phyloP scores from a whole-genome alignment of 2,113 vertebrate species.

The Ranitomeya imitator region DNA sequence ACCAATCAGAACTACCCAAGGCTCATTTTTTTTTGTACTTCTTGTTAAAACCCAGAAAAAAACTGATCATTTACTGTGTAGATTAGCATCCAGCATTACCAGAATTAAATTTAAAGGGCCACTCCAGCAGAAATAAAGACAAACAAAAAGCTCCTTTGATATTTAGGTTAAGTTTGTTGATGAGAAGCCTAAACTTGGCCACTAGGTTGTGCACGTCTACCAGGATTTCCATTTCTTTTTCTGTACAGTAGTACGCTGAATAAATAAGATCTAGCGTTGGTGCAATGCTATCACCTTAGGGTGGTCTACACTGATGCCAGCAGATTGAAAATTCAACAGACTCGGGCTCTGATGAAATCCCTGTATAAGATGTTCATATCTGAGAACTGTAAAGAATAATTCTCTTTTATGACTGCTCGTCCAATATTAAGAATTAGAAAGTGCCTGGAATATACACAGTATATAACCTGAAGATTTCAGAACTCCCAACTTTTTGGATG shows the following conservation, averaged over 20 bases:
- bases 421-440: background rate
- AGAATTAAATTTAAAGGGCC: no score
- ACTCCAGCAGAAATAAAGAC: background rate
- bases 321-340: conserved; percentile 4
- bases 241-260: background rate
- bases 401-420: background rate
- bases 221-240: background rate
- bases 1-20: no score
- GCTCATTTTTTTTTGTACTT: no score
- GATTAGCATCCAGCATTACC: no score
- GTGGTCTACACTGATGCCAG: background rate
- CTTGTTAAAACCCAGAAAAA: no score
- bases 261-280: background rate
- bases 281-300: background rate
- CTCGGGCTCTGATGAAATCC: background rate
- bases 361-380: background rate
- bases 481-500: no score
- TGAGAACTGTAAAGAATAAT: background rate
- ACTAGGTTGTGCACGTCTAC: background rate
- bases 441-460: background rate
- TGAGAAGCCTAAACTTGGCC: background rate
- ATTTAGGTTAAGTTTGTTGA: background rate
- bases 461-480: background rate
- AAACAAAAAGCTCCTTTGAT: background rate
- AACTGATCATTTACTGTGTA: no score